Evolutionary conservation across 2,888 invertebrate species (phyloP), one percentile per base, ranked within the genome.

Genomic region (Deilephila porcellus): DNA sequence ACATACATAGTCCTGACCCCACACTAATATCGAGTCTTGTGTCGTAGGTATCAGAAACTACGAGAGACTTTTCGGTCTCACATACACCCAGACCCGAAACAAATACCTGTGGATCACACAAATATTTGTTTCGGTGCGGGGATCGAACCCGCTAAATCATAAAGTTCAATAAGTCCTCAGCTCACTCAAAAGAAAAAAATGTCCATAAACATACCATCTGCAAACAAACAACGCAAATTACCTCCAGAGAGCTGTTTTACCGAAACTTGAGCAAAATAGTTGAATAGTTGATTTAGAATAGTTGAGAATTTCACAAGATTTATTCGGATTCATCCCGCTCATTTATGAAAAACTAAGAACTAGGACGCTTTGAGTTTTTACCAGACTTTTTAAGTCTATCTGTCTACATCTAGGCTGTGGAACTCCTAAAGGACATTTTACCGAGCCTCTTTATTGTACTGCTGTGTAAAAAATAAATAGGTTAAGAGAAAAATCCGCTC

Each of bases 381-480:
- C 17, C 37, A 63, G 63, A 63, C 63, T 63, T 63, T 63, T 63
- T 62, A 32, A 62, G 25, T 25, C 19, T 62, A n/a, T 56, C 34
- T 52, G 52, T 67, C 52, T 25, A 14, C 67, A 52, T 20, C 64
- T 17, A 67, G 52, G 29, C 60, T 25, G 25, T 25, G 20, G 45
- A 45, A 37, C 20, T 52, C 52, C 67, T 52, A 67, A 67, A 67
- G 67, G 67, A 67, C 67, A 67, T 52, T 67, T 52, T 52, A 67
- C n/a, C 11, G 63, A 20, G 64, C 67, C 20, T 19, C 67, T 67
- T 67, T 67, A 67, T 67, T 67, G 67, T 67, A 25, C 52, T 17
- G 14, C 67, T 67, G 17, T 67, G 17, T 52, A 52, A 67, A 62
- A 67, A 67, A 67, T 67, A 52, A 67, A 67, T 67, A 67, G 45